phyloP scores from a whole-genome alignment of 2,797 vertebrate genomes.

The Pipistrellus nathusii region DNA sequence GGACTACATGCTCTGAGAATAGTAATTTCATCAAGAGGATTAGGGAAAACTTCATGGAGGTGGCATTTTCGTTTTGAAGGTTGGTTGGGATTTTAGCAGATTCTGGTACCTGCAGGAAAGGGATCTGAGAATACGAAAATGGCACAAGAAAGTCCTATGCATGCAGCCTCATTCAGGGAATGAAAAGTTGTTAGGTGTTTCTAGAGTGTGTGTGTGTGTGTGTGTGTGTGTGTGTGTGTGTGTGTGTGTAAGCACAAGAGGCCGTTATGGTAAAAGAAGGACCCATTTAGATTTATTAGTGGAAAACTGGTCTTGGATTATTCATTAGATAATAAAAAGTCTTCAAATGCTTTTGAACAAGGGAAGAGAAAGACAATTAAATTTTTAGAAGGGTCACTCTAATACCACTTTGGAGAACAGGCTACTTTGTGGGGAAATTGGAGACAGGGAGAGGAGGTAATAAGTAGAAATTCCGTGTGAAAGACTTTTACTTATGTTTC shows the following conservation, averaged over 20 bases:
- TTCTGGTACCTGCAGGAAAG: background rate
- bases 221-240: background rate
- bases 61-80: constrained; percentile 23
- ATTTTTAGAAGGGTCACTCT: background rate
- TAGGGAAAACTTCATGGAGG: background rate
- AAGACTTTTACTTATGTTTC: background rate
- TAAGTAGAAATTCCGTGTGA: background rate
- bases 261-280: background rate
- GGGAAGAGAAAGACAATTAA: background rate
- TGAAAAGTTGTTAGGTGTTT: background rate
- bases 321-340: background rate
- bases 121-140: background rate
- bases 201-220: background rate
- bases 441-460: background rate
- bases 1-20: background rate
- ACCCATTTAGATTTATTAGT: background rate
- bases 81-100: background rate
- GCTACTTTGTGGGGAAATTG: background rate
- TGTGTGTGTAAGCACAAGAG: background rate
- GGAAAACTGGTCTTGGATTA: background rate
- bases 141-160: background rate
- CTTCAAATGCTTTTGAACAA: constrained; percentile 25
- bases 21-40: background rate
- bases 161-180: background rate
- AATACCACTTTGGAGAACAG: background rate